Base-by-base conservation (phyloP, 64 coral and sea anemone genomes). In the Montipora capricornis region DNA sequence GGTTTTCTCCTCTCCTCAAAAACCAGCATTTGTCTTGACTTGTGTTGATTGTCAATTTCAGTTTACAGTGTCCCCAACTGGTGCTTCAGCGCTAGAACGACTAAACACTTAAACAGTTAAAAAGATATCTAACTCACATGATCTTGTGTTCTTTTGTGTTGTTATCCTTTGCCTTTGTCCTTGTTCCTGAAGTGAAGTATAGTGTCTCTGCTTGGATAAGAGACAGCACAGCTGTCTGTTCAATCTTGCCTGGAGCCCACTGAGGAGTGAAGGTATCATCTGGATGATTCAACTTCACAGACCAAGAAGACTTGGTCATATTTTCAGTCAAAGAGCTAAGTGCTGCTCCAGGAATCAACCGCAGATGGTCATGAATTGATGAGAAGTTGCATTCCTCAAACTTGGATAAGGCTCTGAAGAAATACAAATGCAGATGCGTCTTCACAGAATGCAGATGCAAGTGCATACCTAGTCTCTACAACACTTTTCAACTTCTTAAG, bases 321-420 rank as follows among this genome's bases (percentile, higher is more conserved):
- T 71, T 96, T 80, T 99, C 98, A 62, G 95, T 89, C 29, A 99
- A 74, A 19, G 95, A 91, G 83, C 94, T 96, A 20, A 99, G 93
- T 29, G 94, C 89, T 57, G 95, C 94, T 69, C 94, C 94, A 29
- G 98, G 98, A 14, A 99, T 96, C 20, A 99, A 67, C 53, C 81
- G 78, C 20, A 99, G 92, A 66, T 94, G 80, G 61, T 96, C 81
- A 19, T 82, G 92, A 15, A 95, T 89, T 69, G 92, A 90, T 44
- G 79, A 47, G 57, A 99, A 99, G 52, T 99, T 90, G 9, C 76
- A 82, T 26, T 99, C 98, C 80, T 99, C 98, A 92, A 99, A 99
- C 68, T 87, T 99, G 84, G 92, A 87, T 37, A 99, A 70, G 50
- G 98, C 95, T 68, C 98, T 99, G 47, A 52, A 68, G 61, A 58